These are phyloP conservation scores for Mesorhabditis belari DNA, from an alignment of 2,888 invertebrate genomes.

Conservation along the genomic window DNA sequence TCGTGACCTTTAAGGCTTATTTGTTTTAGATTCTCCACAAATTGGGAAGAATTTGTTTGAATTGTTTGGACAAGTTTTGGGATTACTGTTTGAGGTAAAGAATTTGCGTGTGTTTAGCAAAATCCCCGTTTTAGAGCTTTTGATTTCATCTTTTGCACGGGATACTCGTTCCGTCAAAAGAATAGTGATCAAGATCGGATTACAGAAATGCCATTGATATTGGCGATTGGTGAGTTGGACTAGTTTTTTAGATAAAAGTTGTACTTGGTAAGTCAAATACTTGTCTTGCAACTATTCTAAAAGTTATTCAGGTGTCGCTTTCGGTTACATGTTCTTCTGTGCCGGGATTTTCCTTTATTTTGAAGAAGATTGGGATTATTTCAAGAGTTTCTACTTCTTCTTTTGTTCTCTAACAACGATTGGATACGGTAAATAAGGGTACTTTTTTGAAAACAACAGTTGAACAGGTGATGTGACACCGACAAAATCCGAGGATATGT, in stretches of 20 bases:
- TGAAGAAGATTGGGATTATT: constrained; percentile 53
- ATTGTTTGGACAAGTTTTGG: constrained; percentile 43
- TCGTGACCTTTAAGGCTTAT: no score
- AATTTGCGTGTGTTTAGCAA: neutral
- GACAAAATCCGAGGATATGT: constrained; percentile 50
- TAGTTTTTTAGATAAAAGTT: neutral
- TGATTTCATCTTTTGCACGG: constrained; percentile 22
- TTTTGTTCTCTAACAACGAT: constrained; percentile 52
- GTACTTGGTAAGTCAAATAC: neutral
- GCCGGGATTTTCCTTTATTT: constrained; percentile 50
- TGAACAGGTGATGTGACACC: constrained; percentile 50
- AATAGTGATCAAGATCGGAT: constrained; percentile 19
- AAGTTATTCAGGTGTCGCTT: constrained; percentile 31
- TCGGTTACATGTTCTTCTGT: constrained; percentile 53
- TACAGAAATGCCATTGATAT: constrained; percentile 43
- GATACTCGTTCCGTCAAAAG: constrained; percentile 19
- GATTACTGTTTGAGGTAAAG: constrained; percentile 20
- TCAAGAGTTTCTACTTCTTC: constrained; percentile 52
- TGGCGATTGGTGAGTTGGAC: constrained; percentile 36
- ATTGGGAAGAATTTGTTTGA: constrained; percentile 45
- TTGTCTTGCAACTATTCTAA: constrained; percentile 6
- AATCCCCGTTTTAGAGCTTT: neutral
- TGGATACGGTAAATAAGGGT: constrained; percentile 38
- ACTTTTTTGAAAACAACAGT: neutral
- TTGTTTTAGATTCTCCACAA: constrained; percentile 52